These are phyloP conservation scores for Rhodeus uyekii DNA, from an alignment of 2,797 vertebrate genomes.

Conservation along the genomic window DNA sequence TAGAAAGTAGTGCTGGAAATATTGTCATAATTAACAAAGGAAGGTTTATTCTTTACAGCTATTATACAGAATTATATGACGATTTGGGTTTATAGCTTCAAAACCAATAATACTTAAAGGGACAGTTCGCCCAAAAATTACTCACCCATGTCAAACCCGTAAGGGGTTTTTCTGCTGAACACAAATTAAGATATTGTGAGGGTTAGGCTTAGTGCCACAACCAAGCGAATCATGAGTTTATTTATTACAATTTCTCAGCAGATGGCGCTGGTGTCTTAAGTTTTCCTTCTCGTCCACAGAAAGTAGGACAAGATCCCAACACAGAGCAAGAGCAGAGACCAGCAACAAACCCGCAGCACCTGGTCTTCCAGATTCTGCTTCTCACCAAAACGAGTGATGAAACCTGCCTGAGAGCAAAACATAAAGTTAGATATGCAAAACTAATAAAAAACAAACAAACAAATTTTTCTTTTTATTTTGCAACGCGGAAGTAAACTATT, in stretches of 20 bases:
- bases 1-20: background rate
- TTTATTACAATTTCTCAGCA: constrained; percentile 33
- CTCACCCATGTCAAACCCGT: too few species aligned
- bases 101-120: background rate
- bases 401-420: constrained; percentile 65
- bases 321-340: constrained; percentile 68
- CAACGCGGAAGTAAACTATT: too few species aligned
- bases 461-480: background rate
- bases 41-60: background rate
- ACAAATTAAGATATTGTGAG: too few species aligned
- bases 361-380: constrained; percentile 70
- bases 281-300: constrained; percentile 64
- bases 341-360: constrained; percentile 69
- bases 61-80: background rate
- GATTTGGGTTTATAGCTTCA: background rate
- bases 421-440: background rate
- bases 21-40: background rate
- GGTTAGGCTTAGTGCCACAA: background rate
- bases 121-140: too few species aligned
- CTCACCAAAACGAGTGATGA: constrained; percentile 71
- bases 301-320: constrained; percentile 63
- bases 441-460: background rate
- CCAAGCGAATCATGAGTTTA: background rate
- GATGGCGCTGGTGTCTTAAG: constrained; percentile 62
- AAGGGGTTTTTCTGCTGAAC: too few species aligned